Conservation (phyloP, 2,113 vertebrate species). For the Dipodomys stephensi region DNA sequence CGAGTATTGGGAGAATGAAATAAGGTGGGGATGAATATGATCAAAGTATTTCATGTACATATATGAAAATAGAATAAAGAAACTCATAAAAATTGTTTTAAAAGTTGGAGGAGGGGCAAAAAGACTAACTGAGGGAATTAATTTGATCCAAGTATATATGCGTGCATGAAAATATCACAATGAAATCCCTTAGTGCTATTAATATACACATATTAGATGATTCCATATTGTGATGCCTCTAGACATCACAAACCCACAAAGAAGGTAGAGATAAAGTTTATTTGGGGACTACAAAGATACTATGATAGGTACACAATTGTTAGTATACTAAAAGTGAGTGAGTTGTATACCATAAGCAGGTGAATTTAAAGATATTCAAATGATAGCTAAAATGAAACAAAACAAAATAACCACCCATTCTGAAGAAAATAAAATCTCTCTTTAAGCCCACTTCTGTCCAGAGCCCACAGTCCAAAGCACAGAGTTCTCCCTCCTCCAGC, state of each 20-base stretch:
- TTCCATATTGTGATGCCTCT: neutral
- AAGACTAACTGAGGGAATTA: too few relatives aligned
- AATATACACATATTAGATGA: neutral
- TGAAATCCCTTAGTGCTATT: too few relatives aligned
- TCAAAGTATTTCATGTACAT: too few relatives aligned
- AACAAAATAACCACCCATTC: neutral
- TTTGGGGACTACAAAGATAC: neutral
- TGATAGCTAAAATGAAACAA: slow-evolving; percentile 42
- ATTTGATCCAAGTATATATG: too few relatives aligned
- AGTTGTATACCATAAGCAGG: neutral
- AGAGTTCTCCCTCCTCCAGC: neutral
- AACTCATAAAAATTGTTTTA: too few relatives aligned
- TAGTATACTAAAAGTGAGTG: neutral
- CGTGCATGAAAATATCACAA: too few relatives aligned
- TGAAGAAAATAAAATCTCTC: too few relatives aligned
- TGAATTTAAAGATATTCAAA: slow-evolving; percentile 16
- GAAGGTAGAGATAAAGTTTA: neutral
- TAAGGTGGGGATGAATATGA: too few relatives aligned
- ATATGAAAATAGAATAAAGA: too few relatives aligned
- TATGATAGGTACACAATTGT: neutral
- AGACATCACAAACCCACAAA: neutral
- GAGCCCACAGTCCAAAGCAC: neutral
- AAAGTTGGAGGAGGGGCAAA: too few relatives aligned
- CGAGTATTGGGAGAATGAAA: too few relatives aligned
- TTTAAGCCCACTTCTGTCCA: neutral